Evolutionary conservation across 2,888 invertebrate species (phyloP).

Genomic region (Oasisia sp.): DNA sequence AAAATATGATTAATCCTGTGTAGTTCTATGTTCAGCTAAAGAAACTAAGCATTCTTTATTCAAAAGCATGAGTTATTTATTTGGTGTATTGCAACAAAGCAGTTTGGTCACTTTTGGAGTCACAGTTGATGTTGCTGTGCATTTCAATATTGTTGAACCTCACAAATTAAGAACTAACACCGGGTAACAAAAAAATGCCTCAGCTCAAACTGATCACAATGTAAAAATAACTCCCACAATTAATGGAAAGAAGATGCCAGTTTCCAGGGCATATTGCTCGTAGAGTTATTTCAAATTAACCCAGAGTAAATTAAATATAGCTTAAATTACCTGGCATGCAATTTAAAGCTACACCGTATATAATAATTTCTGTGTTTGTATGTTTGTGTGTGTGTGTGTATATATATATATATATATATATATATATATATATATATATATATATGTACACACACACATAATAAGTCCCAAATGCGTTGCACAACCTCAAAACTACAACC

Average conservation of each 20-base stretch:
- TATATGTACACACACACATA: neutral
- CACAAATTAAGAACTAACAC: neutral
- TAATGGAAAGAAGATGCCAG: neutral
- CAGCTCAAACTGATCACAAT: neutral
- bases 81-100: neutral
- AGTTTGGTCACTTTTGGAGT: neutral
- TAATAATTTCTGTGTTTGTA: neutral
- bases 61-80: neutral
- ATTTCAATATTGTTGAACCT: neutral
- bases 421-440: neutral
- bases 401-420: too few species aligned
- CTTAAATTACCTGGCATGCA: constrained; percentile 2
- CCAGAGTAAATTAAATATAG: neutral
- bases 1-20: neutral
- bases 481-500: neutral
- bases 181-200: neutral
- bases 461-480: neutral
- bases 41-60: neutral
- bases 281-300: neutral
- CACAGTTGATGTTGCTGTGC: neutral
- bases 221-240: neutral
- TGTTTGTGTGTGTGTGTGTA: neutral
- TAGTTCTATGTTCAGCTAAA: neutral
- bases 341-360: neutral
- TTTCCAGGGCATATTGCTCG: neutral